Evolutionary conservation across 2,797 vertebrate species (phyloP).

Genomic region (Mus spretus): DNA sequence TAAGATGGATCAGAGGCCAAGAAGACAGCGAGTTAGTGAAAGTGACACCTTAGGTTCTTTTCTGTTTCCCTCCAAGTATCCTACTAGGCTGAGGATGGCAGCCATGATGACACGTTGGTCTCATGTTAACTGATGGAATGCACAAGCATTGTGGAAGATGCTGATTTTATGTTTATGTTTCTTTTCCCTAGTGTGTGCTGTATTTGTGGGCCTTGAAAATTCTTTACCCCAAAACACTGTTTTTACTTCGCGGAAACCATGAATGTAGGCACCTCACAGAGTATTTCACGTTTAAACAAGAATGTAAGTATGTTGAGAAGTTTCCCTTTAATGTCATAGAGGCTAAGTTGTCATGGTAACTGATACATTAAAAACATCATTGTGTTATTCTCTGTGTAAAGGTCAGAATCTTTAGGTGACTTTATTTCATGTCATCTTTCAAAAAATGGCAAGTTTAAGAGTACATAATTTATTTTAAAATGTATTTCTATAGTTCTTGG

Average conservation of each 20-base stretch:
- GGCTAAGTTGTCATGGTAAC: not conserved
- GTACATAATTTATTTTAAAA: not conserved
- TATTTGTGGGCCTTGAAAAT: constrained; percentile 97
- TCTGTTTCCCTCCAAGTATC: constrained; percentile 6
- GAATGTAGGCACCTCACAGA: constrained; percentile 99
- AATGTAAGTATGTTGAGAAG: constrained; percentile 95
- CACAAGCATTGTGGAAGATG: not conserved
- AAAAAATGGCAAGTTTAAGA: not conserved
- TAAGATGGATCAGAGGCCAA: not conserved
- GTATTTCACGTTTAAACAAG: constrained; percentile 99
- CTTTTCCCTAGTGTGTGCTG: constrained; percentile 92
- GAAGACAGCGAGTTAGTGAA: not conserved
- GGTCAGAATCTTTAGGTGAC: constrained; percentile 3
- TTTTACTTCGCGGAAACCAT: constrained; percentile 99
- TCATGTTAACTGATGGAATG: not conserved
- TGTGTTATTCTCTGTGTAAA: not conserved
- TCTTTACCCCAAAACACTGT: constrained; percentile 99
- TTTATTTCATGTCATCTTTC: not conserved
- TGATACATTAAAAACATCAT: not conserved
- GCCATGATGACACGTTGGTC: not conserved
- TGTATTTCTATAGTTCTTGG: not conserved
- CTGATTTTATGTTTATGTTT: constrained; percentile 67
- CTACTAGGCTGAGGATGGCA: not conserved
- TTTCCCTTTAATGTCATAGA: constrained; percentile 4
- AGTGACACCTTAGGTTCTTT: not conserved